phyloP scores from a whole-genome alignment of 2,888 invertebrate species.

The Azorinus chamasolen region DNA sequence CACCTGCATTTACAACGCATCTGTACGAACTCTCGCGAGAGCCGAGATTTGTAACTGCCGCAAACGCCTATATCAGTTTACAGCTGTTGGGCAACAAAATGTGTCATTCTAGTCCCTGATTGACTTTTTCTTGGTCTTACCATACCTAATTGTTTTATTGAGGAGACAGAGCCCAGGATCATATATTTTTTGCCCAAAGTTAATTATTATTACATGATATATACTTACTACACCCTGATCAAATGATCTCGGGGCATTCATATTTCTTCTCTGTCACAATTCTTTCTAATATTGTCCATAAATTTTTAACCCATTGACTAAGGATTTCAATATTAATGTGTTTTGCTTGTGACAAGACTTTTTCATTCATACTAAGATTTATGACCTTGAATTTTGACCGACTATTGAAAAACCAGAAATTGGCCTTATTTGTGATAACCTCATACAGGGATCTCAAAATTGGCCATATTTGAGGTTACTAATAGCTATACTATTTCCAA shows the following conservation, averaged over 20 bases:
- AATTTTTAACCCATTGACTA: slow-evolving; percentile 9
- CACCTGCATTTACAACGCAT: slow-evolving; percentile 5
- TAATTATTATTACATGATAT: slow-evolving; percentile 6
- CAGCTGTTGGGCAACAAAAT: slow-evolving; percentile 2
- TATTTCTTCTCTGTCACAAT: slow-evolving; percentile 6
- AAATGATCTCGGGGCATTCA: slow-evolving; percentile 7
- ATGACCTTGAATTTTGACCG: slow-evolving; percentile 7
- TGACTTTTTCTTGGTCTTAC: slow-evolving; percentile 7
- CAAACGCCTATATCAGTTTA: background rate
- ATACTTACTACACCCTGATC: slow-evolving; percentile 7
- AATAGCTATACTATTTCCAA: slow-evolving; percentile 7
- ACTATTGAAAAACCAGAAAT: slow-evolving; percentile 7
- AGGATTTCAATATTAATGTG: slow-evolving; percentile 9
- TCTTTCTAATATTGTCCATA: slow-evolving; percentile 7
- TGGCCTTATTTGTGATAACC: slow-evolving; percentile 9
- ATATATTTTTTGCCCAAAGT: slow-evolving; percentile 9
- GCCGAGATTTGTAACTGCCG: slow-evolving; percentile 7
- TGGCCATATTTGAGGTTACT: slow-evolving; percentile 9
- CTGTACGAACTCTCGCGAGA: slow-evolving; percentile 6
- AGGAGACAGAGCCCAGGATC: slow-evolving; percentile 9
- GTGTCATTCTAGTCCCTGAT: slow-evolving; percentile 7
- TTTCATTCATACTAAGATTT: slow-evolving; percentile 5
- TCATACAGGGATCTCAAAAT: slow-evolving; percentile 9
- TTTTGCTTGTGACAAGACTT: slow-evolving; percentile 9
- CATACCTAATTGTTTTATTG: slow-evolving; percentile 6